Evolutionary conservation across 2,113 vertebrate genomes (phyloP), one percentile per base, ranked within the genome.

Genomic region (Rhagologus leucostigma): DNA sequence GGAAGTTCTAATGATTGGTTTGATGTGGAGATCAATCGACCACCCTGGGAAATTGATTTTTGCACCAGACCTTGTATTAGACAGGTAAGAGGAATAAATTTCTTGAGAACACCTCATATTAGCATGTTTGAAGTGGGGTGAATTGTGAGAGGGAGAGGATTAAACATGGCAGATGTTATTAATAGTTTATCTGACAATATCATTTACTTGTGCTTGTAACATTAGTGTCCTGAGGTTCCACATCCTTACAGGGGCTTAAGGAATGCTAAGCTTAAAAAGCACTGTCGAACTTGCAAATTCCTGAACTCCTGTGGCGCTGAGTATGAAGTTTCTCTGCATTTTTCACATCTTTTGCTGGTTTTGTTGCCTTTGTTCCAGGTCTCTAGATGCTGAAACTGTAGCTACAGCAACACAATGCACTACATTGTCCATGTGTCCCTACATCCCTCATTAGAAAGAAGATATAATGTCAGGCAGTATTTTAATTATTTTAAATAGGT

Each of bases 1-100:
- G 98, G 99, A 99, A 97, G 98, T 99, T 75, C 95, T 99, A 50
- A 99, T 99, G 99, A 71, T 99, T 96, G 99, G 99, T 35, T 98
- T 99, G 87, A 99, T 99, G 98, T 99, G 99, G 99, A 98, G 99
- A 93, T 99, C 99, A 0, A 99, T 99, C 0, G 98, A 99, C 93
- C 98, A 99, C 90, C 99, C 99, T 0, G 99, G 99, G 46, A 99
- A 99, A 93, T 98, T 99, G 82, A 99, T 99, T 97, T 99, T 99
- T 97, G 99, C 99, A 27, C 99, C 99, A 12, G 99, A 99, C 96
- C 99, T 99, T 88, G 98, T 99, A 78, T 97, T 99, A 63, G 99
- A 99, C 98, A 99, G 99, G 99, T 99, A 84, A 97, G 97, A 79
- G 81, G 64, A 87, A 93, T 29, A 35, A 20, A 60, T 32, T 71